Percentiles rank a stretch among this genome's conserved stretches.
phyloP scores from a whole-genome alignment of 2,888 invertebrate species.

The Phoronis australis region DNA sequence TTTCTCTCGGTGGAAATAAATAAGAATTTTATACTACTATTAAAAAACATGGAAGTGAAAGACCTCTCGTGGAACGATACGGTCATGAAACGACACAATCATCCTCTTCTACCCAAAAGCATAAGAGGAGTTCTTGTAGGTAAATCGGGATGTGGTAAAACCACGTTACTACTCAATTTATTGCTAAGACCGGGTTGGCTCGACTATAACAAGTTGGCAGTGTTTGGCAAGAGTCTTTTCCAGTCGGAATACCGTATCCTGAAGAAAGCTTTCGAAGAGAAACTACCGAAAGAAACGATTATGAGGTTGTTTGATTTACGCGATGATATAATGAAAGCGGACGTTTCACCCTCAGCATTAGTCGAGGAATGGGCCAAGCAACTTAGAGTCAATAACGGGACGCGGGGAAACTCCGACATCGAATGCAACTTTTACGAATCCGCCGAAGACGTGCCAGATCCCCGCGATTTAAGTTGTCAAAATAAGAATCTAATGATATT shows the following conservation, averaged over 20 bases:
- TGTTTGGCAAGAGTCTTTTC: conserved; percentile 13
- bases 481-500: conserved; percentile 8
- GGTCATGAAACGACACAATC: conserved; percentile 4
- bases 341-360: neutral
- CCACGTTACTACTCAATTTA: conserved; percentile 5
- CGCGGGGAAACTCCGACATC: no score
- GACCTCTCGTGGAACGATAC: no score
- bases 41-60: no score
- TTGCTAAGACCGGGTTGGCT: conserved; percentile 7
- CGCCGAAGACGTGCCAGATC: conserved; percentile 5
- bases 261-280: conserved; percentile 5
- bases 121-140: conserved; percentile 8
- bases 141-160: conserved; percentile 12
- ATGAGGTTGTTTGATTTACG: neutral
- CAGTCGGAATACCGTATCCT: conserved; percentile 12
- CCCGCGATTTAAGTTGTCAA: conserved; percentile 1
- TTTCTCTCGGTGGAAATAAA: no score
- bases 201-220: conserved; percentile 8
- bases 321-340: neutral
- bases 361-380: neutral
- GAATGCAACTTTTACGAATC: no score
- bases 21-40: no score
- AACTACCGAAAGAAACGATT: conserved; percentile 5
- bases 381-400: no score
- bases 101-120: conserved; percentile 5